Evolutionary conservation across 2,113 vertebrate genomes (phyloP), one percentile per base, ranked within the genome.

Genomic region (Asarcornis scutulata): DNA sequence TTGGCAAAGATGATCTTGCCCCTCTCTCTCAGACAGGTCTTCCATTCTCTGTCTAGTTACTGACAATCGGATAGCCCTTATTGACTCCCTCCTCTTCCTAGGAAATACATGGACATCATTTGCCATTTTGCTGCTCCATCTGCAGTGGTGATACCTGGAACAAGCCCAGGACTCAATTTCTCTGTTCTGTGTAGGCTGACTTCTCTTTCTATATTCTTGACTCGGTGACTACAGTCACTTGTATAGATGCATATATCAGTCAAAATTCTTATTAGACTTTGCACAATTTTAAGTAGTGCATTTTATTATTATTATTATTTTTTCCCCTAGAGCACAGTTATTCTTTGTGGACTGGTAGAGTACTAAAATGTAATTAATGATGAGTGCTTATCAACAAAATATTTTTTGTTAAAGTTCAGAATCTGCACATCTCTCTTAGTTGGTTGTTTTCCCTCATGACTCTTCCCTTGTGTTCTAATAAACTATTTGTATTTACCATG

Each of bases 401-500:
- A 58, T 63, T 85, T 84, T 56, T 60, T 52, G 63, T 55, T 78
- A 25, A 73, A 75, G 31, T 76, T 85, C 73, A 89, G 77, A 66
- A 48, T 55, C 5, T 31, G 25, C 23, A 36, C 17, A 4, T 63
- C 20, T 34, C 23, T 40, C 9, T 44, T 59, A 48, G 59, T 50
- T 7, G 2, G 8, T 68, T 72, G 42, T 17, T 91, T 88, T 95
- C 86, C 87, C 71, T 83, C 12, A 1, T 14, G 59, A 26, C 63
- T 94, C 55, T 56, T 64, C 32, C 83, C 13, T 23, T 22, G n/a
- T 78, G 68, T 68, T 90, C 87, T 92, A 97, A 92, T 92, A 96
- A 80, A 21, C 44, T 93, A 63, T 87, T 90, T 97, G 94, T 96
- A 89, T 95, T 94, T 94, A 80, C 58, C 42, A 16, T 59, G 82